A percentile compares a stretch with the other conserved stretches of the same genome.
These are phyloP conservation scores for Mycetomoellerius zeteki DNA, from an alignment of 1,140 invertebrate species.

Conservation along the genomic window DNA sequence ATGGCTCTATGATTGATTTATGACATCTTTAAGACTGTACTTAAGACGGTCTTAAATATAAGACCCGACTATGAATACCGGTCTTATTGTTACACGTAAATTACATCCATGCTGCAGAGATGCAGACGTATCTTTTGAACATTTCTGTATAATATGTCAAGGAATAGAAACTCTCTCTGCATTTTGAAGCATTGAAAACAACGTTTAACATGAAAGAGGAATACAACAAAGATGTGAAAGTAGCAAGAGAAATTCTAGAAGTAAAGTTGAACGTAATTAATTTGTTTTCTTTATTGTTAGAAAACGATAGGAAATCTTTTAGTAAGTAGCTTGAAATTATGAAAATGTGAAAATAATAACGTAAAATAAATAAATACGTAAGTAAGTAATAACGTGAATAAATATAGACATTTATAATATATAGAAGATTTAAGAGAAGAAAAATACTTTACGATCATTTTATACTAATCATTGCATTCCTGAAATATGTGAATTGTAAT, in stretches of 20 bases:
- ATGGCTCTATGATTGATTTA: no score
- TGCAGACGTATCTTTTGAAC: not conserved
- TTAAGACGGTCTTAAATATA: no score
- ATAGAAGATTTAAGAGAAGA: not conserved
- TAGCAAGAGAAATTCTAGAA: not conserved
- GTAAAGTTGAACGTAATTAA: conserved; percentile 8
- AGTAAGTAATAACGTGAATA: not conserved
- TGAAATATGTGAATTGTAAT: no score
- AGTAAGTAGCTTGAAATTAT: not conserved
- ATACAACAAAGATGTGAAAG: conserved; percentile 13
- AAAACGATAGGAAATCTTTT: not conserved
- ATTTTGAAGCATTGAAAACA: not conserved
- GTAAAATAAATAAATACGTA: not conserved
- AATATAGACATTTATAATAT: not conserved
- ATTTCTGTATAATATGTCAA: not conserved
- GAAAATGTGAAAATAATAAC: conserved; percentile 2
- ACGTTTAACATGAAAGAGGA: not conserved
- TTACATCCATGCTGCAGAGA: not conserved
- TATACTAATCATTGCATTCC: not conserved
- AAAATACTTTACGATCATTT: not conserved
- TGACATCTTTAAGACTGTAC: no score
- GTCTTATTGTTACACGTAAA: not conserved
- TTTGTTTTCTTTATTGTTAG: not conserved
- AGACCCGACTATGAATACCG: no score
- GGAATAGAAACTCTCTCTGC: not conserved